A percentile compares a stretch with the other conserved stretches of the same genome.
phyloP scores from a whole-genome alignment of 1,140 invertebrate genomes.

The Ladona fulva region DNA sequence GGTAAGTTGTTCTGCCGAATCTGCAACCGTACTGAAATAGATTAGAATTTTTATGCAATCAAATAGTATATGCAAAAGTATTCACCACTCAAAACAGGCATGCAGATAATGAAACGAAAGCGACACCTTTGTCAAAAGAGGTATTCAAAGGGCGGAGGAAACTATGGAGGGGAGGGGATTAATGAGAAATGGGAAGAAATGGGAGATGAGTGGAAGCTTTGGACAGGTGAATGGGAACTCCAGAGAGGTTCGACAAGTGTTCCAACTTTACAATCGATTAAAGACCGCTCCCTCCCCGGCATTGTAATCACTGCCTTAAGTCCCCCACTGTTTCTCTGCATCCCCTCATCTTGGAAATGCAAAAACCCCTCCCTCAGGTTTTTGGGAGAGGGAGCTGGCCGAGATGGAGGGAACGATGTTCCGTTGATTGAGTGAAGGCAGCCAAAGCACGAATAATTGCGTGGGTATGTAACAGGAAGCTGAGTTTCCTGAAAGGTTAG shows the following conservation, averaged over 20 bases:
- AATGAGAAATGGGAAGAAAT: background rate
- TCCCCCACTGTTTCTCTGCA: background rate
- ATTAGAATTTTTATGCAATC: too few species aligned
- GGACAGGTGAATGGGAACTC: background rate
- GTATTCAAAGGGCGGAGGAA: too few species aligned
- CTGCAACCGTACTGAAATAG: too few species aligned
- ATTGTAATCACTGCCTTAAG: background rate
- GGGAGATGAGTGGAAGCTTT: background rate
- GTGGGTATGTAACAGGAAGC: background rate
- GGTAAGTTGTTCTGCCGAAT: too few species aligned
- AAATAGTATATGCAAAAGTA: too few species aligned
- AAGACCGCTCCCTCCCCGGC: background rate
- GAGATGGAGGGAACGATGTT: background rate
- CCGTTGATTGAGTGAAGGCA: background rate
- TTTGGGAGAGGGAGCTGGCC: background rate
- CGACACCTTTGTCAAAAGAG: too few species aligned
- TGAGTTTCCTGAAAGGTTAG: too few species aligned
- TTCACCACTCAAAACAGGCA: too few species aligned
- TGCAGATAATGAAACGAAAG: too few species aligned
- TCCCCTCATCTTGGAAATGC: background rate
- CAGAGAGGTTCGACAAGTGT: background rate
- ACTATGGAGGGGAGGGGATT: background rate
- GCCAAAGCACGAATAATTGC: background rate
- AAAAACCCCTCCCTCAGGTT: background rate
- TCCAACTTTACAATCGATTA: conserved; percentile 6